phyloP scores from a whole-genome alignment of 2,113 vertebrate genomes.

The Myocastor coypus region DNA sequence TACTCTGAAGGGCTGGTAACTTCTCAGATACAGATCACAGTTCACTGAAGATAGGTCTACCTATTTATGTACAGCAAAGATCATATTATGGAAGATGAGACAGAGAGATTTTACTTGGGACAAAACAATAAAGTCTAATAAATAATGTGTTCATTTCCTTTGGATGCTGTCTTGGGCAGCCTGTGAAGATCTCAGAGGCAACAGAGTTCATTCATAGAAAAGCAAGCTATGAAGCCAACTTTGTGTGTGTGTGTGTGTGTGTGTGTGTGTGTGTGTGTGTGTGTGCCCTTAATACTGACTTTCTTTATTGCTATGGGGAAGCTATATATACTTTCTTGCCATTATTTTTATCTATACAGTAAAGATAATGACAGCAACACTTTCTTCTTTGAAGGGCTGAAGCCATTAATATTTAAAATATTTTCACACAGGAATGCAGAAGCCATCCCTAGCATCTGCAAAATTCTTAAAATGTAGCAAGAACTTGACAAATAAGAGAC shows the following conservation, averaged over 20 bases:
- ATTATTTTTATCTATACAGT: neutral
- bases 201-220: neutral
- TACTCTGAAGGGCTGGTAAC: neutral
- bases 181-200: neutral
- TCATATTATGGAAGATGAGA: neutral
- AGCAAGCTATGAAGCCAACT: neutral
- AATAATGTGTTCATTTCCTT: neutral
- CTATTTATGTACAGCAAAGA: neutral
- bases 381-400: neutral
- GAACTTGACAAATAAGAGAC: neutral
- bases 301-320: neutral
- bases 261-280: neutral
- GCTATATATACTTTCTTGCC: neutral
- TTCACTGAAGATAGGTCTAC: neutral
- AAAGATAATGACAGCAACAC: neutral
- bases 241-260: neutral
- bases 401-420: neutral
- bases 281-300: neutral
- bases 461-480: neutral
- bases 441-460: neutral
- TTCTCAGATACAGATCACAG: neutral
- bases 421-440: neutral
- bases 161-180: neutral
- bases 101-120: neutral
- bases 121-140: neutral